Evolutionary conservation across 2,888 invertebrate species (phyloP), one percentile per base, ranked within the genome.

Genomic region (Acheta domesticus): DNA sequence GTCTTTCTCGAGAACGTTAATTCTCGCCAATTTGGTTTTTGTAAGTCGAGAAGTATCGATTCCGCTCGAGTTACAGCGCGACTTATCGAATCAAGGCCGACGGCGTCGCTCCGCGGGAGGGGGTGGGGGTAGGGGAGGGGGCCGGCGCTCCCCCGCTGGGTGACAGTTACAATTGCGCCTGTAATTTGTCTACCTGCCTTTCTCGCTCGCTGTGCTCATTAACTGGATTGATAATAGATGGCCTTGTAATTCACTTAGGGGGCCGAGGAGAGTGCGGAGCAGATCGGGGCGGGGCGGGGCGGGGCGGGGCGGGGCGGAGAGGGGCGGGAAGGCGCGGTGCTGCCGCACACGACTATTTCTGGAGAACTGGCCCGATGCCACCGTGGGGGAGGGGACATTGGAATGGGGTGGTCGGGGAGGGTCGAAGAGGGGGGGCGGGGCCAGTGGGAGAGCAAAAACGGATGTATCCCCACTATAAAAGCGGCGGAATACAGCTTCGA

Each of bases 21-120:
- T 62, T 62, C 62, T 62, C 62, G 62, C 62, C 62, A 62, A 62
- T 62, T 62, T 62, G 62, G 62, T 62, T 62, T 36, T 62, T 62
- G 62, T 62, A 62, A 62, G 62, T 62, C 62, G 62, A 62, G 62
- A 62, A 62, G 62, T 62, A 62, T 62, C 62, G 62, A 62, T 62
- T 62, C 62, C 62, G 62, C 62, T 62, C 62, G 62, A 62, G 62
- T 62, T 62, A 62, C 62, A n/a, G 62, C n/a, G 62, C 62, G 62
- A 62, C 62, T 62, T 62, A 62, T 62, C 62, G 62, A 62, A 62
- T 62, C 62, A 62, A 62, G 62, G 62, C 14, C 62, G n/a, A n/a
- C 62, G 62, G 62, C n/a, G 62, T 62, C n/a, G n/a, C 62, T n/a
- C n/a, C 62, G 16, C 14, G 62, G 62, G 36, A 36, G 4, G 36